Conservation (phyloP, 2,797 vertebrate species). For the Anguilla obscura region DNA sequence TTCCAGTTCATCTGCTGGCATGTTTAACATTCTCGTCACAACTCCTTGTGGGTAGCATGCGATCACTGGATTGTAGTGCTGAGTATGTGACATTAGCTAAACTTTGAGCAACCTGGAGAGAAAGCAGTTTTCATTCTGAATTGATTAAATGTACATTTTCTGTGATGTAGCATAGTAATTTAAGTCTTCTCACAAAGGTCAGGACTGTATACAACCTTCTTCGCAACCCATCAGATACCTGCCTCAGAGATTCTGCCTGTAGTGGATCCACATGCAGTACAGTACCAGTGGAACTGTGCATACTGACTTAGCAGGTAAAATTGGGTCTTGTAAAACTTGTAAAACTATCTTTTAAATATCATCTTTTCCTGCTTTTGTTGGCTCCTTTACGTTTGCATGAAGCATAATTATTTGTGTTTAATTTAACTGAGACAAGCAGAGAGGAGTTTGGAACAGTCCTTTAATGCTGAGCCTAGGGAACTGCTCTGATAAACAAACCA, state of each 20-base stretch:
- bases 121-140: neutral
- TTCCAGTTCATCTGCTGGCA: neutral
- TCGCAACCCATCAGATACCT: neutral
- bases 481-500: neutral
- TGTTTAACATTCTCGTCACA: neutral
- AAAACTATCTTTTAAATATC: neutral
- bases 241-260: neutral
- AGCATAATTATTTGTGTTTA: neutral
- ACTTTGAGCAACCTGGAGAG: neutral
- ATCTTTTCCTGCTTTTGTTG: neutral
- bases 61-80: neutral
- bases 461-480: neutral
- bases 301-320: neutral
- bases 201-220: neutral
- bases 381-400: neutral
- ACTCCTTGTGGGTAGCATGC: neutral
- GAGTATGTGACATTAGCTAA: neutral
- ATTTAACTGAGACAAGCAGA: neutral
- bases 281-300: neutral
- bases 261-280: neutral
- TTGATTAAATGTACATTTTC: neutral
- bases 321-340: neutral
- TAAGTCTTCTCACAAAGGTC: neutral
- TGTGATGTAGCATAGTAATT: neutral
- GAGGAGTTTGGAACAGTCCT: neutral